Evolutionary conservation across 2,888 invertebrate species (phyloP), one percentile per base, ranked within the genome.

Genomic region (Diadegma fenestrale): DNA sequence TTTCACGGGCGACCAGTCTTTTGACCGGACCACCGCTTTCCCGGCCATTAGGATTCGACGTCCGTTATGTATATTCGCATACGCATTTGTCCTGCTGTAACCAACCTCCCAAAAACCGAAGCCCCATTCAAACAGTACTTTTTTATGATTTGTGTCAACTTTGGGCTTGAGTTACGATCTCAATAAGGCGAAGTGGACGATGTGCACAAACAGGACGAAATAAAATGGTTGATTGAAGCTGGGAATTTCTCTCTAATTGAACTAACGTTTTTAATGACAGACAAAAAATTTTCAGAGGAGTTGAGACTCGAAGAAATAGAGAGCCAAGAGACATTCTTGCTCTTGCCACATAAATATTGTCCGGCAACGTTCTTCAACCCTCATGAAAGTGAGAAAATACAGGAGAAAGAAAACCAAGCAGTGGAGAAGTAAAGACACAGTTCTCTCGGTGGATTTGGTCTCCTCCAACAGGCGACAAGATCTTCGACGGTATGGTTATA

Each of bases 281-380:
- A 19, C 45, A 54, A 79, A 69, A 43, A 68, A 43, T 77, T 77
- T 75, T 12, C 66, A 63, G 37, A 12, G 33, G 51, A 51, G 77
- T 66, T 41, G 45, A 76, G 41, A 68, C 51, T 43, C 68, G 17
- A 43, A 54, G 61, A 48, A 63, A 71, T 51, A 22, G 45, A 64
- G 58, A 61, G 78, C 22, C 22, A 30, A 69, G 68, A 79, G 37
- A 37, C n/a, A 43, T 30, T 73, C 58, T 87, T 82, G 83, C 82
- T 79, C 85, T 79, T 79, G 72, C 86, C 87, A 66, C 69, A 82
- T 88, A 90, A 91, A 92, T 91, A 92, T 92, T 88, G 89, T 88
- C 88, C 85, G 85, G 89, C 88, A 92, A 92, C 90, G 91, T 92
- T 92, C 92, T 92, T 91, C 91, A 89, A 93, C 92, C 93, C 91